Percentiles rank a stretch among this genome's conserved stretches.
Evolutionary conservation across 2,888 invertebrate genomes (phyloP).

Genomic region (Eueremaeus valkanovi): DNA sequence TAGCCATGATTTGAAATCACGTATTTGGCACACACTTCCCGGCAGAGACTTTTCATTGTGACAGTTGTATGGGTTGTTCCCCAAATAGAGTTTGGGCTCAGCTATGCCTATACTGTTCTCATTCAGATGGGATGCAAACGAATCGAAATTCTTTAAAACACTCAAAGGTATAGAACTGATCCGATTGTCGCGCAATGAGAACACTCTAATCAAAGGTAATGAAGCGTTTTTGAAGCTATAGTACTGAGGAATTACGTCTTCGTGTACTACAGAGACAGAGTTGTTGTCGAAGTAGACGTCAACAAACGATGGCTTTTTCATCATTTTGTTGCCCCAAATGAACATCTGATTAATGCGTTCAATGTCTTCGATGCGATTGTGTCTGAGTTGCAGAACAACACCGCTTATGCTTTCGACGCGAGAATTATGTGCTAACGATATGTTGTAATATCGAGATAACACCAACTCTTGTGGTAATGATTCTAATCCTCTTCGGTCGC

Average conservation of each 20-base stretch:
- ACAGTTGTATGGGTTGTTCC: slow-evolving; percentile 47
- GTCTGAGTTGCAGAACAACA: slow-evolving; percentile 35
- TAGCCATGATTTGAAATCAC: slow-evolving; percentile 46
- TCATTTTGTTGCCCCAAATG: slow-evolving; percentile 26
- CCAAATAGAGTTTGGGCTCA: slow-evolving; percentile 41
- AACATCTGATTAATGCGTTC: slow-evolving; percentile 32
- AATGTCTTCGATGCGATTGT: slow-evolving; percentile 35
- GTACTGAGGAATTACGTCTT: slow-evolving; percentile 29
- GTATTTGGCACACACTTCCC: slow-evolving; percentile 43
- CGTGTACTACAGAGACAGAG: slow-evolving; percentile 38
- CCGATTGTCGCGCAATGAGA: slow-evolving; percentile 44
- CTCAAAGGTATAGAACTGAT: slow-evolving; percentile 42
- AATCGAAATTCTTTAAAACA: slow-evolving; percentile 42
- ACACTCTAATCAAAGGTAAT: slow-evolving; percentile 34
- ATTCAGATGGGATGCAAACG: neutral
- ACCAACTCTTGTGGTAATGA: slow-evolving; percentile 34
- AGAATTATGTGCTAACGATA: neutral
- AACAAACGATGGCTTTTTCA: slow-evolving; percentile 34
- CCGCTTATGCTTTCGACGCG: slow-evolving; percentile 15
- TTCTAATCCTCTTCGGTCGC: slow-evolving; percentile 31
- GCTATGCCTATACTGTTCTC: neutral
- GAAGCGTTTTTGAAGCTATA: slow-evolving; percentile 13
- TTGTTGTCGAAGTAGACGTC: slow-evolving; percentile 46
- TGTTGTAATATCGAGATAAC: slow-evolving; percentile 32
- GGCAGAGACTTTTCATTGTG: slow-evolving; percentile 27